Evolutionary conservation across 2,888 invertebrate species (phyloP), one percentile per base, ranked within the genome.

Genomic region (Tetragnatha montana): DNA sequence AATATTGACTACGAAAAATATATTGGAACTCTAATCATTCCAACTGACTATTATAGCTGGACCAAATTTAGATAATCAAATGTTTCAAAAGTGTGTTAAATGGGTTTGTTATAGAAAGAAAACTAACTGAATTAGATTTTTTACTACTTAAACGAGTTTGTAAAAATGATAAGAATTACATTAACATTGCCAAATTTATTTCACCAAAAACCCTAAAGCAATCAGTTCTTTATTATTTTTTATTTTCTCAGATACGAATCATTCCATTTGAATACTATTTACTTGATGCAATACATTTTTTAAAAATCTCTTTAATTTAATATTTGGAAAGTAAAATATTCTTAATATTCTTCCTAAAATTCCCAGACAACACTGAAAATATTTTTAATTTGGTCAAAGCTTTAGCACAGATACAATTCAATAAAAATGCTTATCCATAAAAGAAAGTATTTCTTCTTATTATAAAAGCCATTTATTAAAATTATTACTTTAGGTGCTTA

Each of bases 101-200:
- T n/a, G n/a, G n/a, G n/a, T n/a, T 35, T 2, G 35, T 4, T 35
- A 35, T 2, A 35, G 2, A 4, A 35, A 35, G 8, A 10, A n/a
- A n/a, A 21, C 17, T 21, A 17, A 21, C 8, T 70, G n/a, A 21
- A 21, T 21, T 21, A n/a, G 19, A 70, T 19, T n/a, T 21, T 10
- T 10, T 70, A 70, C 8, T 21, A 70, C 3, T 70, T 70, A 21
- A 70, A 70, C 21, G 8, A 21, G 6, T 2, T 70, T 70, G 8
- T n/a, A 17, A 70, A 70, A 70, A 21, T 70, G 21, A 70, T 6
- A 21, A n/a, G 1, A 21, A n/a, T 14, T 10, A 10, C 70, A 10
- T 21, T 70, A n/a, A n/a, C n/a, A 70, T 21, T 21, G n/a, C 70
- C n/a, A 21, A 70, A 70, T 70, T 70, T 70, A 70, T n/a, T n/a